phyloP scores from a whole-genome alignment of 1,140 invertebrate species.

The Scaptomyza hsui region DNA sequence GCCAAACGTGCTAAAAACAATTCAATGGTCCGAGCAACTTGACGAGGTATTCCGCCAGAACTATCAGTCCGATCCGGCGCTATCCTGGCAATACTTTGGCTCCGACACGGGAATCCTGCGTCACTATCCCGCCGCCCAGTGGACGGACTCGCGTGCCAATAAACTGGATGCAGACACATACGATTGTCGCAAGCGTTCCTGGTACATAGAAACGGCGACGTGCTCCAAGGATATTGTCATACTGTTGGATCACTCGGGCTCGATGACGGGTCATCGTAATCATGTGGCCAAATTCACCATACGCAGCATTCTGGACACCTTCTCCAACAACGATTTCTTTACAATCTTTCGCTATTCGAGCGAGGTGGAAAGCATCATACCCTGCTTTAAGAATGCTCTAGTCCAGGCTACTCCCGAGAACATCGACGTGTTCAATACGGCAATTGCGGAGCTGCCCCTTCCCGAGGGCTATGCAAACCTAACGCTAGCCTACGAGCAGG shows the following conservation, averaged over 20 bases:
- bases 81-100: conserved; percentile 98
- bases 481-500: conserved; percentile 91
- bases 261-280: conserved; percentile 94
- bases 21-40: conserved; percentile 93
- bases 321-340: conserved; percentile 99
- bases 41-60: conserved; percentile 94
- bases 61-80: conserved; percentile 92
- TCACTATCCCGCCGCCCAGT: conserved; percentile 90
- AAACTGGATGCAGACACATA: conserved; percentile 88
- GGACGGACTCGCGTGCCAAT: conserved; percentile 85
- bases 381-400: conserved; percentile 92
- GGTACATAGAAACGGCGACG: conserved; percentile 98
- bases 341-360: conserved; percentile 94
- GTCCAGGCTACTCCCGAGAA: conserved; percentile 98
- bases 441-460: conserved; percentile 87
- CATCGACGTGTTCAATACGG: conserved; percentile 89
- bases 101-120: conserved; percentile 95
- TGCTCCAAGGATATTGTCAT: conserved; percentile 99
- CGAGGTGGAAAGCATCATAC: conserved; percentile 87
- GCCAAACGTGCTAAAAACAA: conserved; percentile 88
- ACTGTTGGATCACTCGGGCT: conserved; percentile 97
- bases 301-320: conserved; percentile 94
- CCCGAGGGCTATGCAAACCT: conserved; percentile 94
- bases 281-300: conserved; percentile 90
- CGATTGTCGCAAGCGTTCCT: conserved; percentile 93